phyloP scores from a whole-genome alignment of 2,113 vertebrate genomes.

The Ptychochromis oligacanthus region DNA sequence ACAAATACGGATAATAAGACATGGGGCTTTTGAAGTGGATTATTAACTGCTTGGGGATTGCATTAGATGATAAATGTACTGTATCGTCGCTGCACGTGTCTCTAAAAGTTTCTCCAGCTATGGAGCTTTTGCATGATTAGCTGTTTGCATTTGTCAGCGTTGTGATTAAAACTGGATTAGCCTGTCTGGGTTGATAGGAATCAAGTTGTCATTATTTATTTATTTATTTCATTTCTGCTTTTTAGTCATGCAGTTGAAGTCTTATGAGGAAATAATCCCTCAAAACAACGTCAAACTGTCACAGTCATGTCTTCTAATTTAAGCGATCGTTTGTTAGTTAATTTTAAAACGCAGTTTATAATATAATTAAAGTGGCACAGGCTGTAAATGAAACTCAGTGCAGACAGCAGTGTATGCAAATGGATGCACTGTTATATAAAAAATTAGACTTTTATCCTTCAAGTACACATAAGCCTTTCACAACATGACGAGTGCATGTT shows the following conservation, averaged over 20 bases:
- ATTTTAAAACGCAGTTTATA: background rate
- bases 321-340: rapidly evolving
- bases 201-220: background rate
- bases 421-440: background rate
- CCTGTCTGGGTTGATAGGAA: background rate
- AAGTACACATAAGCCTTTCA: background rate
- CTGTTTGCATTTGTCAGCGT: background rate
- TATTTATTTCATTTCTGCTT: background rate
- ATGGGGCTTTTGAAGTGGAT: background rate
- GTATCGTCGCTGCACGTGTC: background rate
- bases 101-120: background rate
- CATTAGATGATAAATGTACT: background rate
- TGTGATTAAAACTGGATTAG: constrained; percentile 6
- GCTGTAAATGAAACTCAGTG: background rate
- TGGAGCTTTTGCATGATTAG: background rate
- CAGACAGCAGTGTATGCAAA: rapidly evolving
- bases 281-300: background rate
- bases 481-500: background rate
- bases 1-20: background rate
- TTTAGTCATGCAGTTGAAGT: background rate
- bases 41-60: constrained; percentile 4
- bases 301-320: background rate
- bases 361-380: background rate
- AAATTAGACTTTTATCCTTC: background rate
- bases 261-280: background rate